These are phyloP conservation scores for Diplodus puntazzo DNA, from an alignment of 2,797 vertebrate species.

Conservation along the genomic window DNA sequence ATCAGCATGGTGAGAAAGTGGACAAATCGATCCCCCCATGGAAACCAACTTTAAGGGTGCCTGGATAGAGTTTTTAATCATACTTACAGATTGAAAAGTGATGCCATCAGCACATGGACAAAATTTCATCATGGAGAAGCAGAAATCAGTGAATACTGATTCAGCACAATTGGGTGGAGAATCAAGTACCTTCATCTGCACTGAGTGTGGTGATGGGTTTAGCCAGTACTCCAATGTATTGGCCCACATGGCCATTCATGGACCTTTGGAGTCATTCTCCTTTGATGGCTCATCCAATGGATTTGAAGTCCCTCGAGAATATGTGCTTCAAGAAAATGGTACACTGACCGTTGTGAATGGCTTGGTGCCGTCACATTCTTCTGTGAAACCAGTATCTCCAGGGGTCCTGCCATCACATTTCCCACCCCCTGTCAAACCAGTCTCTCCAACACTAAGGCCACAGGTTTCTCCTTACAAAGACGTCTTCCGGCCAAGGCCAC, in stretches of 20 bases:
- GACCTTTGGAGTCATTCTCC: constrained; percentile 83
- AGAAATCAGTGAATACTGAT: constrained; percentile 71
- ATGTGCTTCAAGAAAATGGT: constrained; percentile 89
- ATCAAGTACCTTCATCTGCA: constrained; percentile 87
- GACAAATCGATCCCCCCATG: constrained; percentile 35
- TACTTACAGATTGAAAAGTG: constrained; percentile 47
- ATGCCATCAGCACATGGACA: constrained; percentile 75
- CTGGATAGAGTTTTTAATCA: constrained; percentile 33
- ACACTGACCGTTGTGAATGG: constrained; percentile 84
- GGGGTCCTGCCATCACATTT: constrained; percentile 69
- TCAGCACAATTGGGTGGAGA: constrained; percentile 69
- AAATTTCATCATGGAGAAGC: constrained; percentile 80
- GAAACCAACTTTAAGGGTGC: constrained; percentile 30
- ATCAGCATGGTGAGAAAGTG: constrained; percentile 12
- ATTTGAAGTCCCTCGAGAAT: constrained; percentile 85
- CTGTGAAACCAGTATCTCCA: constrained; percentile 76
- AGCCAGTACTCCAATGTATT: constrained; percentile 84
- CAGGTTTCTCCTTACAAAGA: constrained; percentile 51
- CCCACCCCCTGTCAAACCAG: constrained; percentile 46
- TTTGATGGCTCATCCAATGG: constrained; percentile 84
- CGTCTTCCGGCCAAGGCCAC: constrained; percentile 55
- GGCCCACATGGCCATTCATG: constrained; percentile 85
- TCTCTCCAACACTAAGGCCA: constrained; percentile 55
- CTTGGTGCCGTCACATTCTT: constrained; percentile 70
- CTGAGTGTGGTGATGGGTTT: constrained; percentile 89